These are phyloP conservation scores for Andrena camellia DNA, from an alignment of 2,888 invertebrate genomes.

Conservation along the genomic window DNA sequence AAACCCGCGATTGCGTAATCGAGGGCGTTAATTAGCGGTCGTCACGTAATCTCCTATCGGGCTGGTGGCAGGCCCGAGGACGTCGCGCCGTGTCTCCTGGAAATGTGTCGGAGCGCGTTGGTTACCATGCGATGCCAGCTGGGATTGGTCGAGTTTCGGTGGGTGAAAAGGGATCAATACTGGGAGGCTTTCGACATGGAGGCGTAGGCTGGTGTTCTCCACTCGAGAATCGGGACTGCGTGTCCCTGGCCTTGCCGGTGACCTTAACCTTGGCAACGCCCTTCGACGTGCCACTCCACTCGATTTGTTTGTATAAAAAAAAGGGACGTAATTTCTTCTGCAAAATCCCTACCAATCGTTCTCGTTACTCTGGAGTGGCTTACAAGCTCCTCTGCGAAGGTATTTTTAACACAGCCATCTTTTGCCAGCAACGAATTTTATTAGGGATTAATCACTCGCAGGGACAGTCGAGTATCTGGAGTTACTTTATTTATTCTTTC, in stretches of 20 bases:
- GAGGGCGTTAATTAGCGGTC: slow-evolving; percentile 37
- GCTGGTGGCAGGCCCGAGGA: slow-evolving; percentile 18
- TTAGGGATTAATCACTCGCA: too few relatives aligned
- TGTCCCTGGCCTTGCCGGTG: slow-evolving; percentile 65
- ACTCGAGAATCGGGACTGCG: slow-evolving; percentile 69
- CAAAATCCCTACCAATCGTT: not conserved
- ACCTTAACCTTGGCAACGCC: slow-evolving; percentile 70
- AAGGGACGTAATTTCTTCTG: not conserved
- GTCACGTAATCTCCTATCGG: slow-evolving; percentile 49
- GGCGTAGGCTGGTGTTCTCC: slow-evolving; percentile 74
- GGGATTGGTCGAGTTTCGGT: slow-evolving; percentile 77
- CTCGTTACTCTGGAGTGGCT: too few relatives aligned
- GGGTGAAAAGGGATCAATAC: slow-evolving; percentile 81
- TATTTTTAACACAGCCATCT: too few relatives aligned
- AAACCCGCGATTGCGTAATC: slow-evolving; percentile 22
- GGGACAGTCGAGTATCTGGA: too few relatives aligned
- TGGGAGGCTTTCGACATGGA: slow-evolving; percentile 75
- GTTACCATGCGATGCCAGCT: slow-evolving; percentile 68
- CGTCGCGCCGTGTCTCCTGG: slow-evolving; percentile 32
- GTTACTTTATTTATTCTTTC: too few relatives aligned
- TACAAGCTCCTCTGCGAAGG: too few relatives aligned
- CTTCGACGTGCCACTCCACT: slow-evolving; percentile 47
- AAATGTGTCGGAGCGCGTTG: slow-evolving; percentile 63
- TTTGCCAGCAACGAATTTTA: too few relatives aligned
- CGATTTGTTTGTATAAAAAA: not conserved